Evolutionary conservation across 2,888 invertebrate genomes (phyloP), one percentile per base, ranked within the genome.

Genomic region (Masnerella sp.): DNA sequence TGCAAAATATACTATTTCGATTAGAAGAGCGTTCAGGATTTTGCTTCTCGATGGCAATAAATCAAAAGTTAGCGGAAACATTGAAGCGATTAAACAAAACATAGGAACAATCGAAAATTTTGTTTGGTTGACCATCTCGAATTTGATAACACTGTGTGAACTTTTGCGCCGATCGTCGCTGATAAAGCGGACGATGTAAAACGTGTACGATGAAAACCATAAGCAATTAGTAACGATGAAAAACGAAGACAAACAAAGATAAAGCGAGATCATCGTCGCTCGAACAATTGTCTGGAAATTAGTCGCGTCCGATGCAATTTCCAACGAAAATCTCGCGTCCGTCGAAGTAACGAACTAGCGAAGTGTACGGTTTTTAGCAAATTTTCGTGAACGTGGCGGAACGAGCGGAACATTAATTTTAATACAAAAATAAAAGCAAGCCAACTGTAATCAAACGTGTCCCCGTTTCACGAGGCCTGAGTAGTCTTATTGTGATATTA

Each of bases 401-500:
- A 38, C 28, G 17, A 62, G 40, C 40, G 47, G 28, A 20, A 7
- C 12, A 12, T 38, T 47, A 47, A 36, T 45, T 45, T 9, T 45
- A 42, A 38, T 45, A 36, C 45, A 18, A 30, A 11, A 22, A 47
- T 15, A 14, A 34, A 38, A 45, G 34, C 42, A 54, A 28, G 40
- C 11, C 40, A 54, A 51, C 51, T 56, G 67, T 74, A 74, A 74
- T 74, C 74, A 74, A 74, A 74, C 71, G 75, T 79, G 77, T 77
- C 78, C 74, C 77, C 76, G 75, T 78, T 78, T 80, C 80, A 82
- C 81, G 85, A 86, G 87, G 87, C 87, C 87, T 86, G 87, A 86
- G 85, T 87, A 87, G 87, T 87, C 87, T 85, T 87, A 87, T 87
- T 87, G 87, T 87, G 87, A 87, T 87, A 87, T 87, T 87, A 87